Evolutionary conservation across 2,113 vertebrate genomes (phyloP).

Genomic region (Aptenodytes forsteri): DNA sequence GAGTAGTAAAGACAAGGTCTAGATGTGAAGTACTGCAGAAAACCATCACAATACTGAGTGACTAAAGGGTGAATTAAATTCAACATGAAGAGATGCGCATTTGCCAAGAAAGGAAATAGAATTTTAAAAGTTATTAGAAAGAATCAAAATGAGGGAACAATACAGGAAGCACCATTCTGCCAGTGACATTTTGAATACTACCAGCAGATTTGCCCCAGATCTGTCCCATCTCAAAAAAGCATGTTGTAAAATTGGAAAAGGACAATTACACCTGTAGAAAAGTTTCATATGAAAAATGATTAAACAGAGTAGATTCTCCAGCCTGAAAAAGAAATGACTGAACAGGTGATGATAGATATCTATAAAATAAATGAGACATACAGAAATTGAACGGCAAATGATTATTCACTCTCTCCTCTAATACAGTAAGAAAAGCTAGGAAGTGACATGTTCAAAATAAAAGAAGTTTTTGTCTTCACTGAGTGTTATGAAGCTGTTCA

Average conservation of each 20-base stretch:
- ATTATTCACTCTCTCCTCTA: background rate
- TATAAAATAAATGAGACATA: constrained; percentile 10
- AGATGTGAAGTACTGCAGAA: background rate
- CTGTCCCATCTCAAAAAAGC: background rate
- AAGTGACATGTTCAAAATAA: background rate
- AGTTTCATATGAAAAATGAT: background rate
- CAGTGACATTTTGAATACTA: background rate
- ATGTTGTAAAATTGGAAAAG: background rate
- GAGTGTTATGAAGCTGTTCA: background rate
- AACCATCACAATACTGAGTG: background rate
- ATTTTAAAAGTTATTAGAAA: background rate
- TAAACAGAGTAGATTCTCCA: background rate
- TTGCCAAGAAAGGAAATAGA: background rate
- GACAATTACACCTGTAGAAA: background rate
- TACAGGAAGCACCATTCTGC: background rate
- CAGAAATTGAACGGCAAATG: background rate
- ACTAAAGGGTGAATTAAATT: background rate
- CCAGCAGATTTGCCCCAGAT: background rate
- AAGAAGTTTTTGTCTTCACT: background rate
- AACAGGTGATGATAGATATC: background rate
- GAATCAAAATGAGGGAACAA: background rate
- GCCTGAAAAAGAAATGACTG: background rate
- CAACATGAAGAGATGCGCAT: background rate
- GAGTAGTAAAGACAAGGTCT: background rate
- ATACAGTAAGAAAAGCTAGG: background rate